Base-by-base conservation (phyloP, 1,140 invertebrate genomes). In the Portunus trituberculatus region DNA sequence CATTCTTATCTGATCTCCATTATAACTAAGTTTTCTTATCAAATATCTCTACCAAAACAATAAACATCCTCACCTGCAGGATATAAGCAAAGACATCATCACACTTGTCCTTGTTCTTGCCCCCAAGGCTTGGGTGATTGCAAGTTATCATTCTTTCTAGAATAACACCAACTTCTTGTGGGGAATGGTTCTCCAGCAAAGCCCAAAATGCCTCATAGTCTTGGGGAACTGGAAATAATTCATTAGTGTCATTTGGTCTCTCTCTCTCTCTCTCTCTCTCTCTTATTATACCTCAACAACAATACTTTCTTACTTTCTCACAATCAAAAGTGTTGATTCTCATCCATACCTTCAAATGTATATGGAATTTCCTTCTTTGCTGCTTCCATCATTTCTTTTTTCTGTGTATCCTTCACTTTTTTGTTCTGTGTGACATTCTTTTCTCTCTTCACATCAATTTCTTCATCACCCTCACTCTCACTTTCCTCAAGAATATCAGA, bases 61-160 rank as follows among this genome's bases (percentile, higher is more conserved):
- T 29, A 84, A 39, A 84, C 96, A 94, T 20, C n/a, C 88, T 95
- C 46, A 94, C 95, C 96, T 99, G 98, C 52, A 99, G 96, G 91
- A 99, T 96, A 96, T 98, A 98, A 0, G 97, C 97, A 97, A 98
- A 98, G 14, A 99, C 97, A 96, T 97, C 97, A 48, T 98, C 97
- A 45, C 99, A 97, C 96, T 98, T 98, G 87, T 98, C 97, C 97
- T 98, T 98, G 96, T 99, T 99, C 20, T 97, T 98, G 96, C 98
- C 97, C 29, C 97, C 97, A 86, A 99, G 97, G 96, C 98, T 98
- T 59, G 98, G 98, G 97, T 99, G 98, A 97, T 98, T 98, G 96
- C 98, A 98, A 97, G 99, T 99, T 84, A 99, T 98, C 96, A 99
- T 98, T 96, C 98, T 97, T 96, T 98, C 98, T 90, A 99, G 96